Percentiles rank a stretch among this genome's conserved stretches.
These are phyloP conservation scores for Oryctes rhinoceros DNA, from an alignment of 1,140 invertebrate genomes.

Conservation along the genomic window DNA sequence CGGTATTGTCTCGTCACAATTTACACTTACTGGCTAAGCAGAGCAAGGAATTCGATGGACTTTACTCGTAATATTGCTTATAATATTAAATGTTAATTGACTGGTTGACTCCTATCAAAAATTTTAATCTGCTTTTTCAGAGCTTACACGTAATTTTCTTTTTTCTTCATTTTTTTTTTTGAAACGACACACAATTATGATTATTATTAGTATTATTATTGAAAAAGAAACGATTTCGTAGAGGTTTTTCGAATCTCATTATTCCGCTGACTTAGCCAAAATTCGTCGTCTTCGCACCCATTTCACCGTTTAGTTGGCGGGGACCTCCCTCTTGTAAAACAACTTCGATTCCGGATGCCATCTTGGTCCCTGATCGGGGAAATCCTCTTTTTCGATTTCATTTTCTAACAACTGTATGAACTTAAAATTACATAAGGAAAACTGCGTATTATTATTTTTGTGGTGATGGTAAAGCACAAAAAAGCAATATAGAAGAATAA, in stretches of 20 bases:
- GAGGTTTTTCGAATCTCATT: background rate
- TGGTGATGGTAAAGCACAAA: background rate
- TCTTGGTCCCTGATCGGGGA: conserved; percentile 51
- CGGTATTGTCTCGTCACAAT: background rate
- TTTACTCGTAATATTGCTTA: background rate
- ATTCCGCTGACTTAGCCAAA: background rate
- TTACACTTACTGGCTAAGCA: background rate
- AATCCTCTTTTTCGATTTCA: conserved; percentile 57
- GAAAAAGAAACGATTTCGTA: conserved; percentile 10
- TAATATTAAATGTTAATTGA: background rate
- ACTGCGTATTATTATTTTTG: background rate
- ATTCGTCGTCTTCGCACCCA: background rate
- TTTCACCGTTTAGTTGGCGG: background rate
- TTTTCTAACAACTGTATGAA: conserved; percentile 55
- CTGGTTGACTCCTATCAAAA: background rate
- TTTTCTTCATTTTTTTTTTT: conserved; percentile 1
- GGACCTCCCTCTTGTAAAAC: conserved; percentile 58
- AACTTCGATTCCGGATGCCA: conserved; percentile 58
- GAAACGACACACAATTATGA: conserved; percentile 15
- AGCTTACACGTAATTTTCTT: background rate
- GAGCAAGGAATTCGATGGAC: too few relatives aligned
- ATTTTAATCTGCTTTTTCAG: too few relatives aligned
- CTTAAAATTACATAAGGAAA: conserved; percentile 10
- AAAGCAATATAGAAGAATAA: background rate
- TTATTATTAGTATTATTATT: background rate